A percentile compares a stretch with the other conserved stretches of the same genome.
These are phyloP conservation scores for Otocyon megalotis DNA, from an alignment of 2,113 vertebrate genomes.

Conservation along the genomic window DNA sequence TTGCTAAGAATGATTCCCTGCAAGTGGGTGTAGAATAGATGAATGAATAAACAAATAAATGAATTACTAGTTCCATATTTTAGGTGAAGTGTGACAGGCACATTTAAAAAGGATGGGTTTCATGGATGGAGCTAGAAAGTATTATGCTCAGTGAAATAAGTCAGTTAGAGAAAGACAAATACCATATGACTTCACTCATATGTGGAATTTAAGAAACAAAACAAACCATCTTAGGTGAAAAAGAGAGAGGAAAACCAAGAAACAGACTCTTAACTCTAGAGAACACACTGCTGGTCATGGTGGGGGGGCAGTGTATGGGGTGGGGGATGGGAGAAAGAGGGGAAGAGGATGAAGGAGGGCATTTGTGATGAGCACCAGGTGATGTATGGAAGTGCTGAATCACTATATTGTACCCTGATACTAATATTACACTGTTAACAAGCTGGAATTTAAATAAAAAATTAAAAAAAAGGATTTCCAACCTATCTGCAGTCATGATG, in stretches of 20 bases:
- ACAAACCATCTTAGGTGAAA: not conserved
- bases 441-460: not conserved
- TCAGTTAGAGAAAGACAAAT: not conserved
- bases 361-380: not conserved
- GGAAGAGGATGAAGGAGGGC: not conserved
- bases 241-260: not conserved
- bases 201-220: not conserved
- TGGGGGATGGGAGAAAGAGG: not conserved
- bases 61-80: constrained; percentile 33
- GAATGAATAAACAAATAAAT: constrained; percentile 1
- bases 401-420: not conserved
- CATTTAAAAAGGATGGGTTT: not conserved
- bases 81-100: not conserved
- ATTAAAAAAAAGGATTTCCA: not conserved
- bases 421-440: not conserved
- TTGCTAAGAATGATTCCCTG: constrained; percentile 24
- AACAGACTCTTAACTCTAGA: not conserved
- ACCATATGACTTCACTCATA: not conserved
- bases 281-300: not conserved
- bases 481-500: not conserved
- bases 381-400: not conserved
- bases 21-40: not conserved
- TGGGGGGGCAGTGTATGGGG: not conserved
- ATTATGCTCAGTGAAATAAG: not conserved
- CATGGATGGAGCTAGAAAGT: not conserved